Percentiles rank a stretch among this genome's conserved stretches.
Evolutionary conservation across 2,113 vertebrate species (phyloP).

Genomic region (Microcebus jonahi): DNA sequence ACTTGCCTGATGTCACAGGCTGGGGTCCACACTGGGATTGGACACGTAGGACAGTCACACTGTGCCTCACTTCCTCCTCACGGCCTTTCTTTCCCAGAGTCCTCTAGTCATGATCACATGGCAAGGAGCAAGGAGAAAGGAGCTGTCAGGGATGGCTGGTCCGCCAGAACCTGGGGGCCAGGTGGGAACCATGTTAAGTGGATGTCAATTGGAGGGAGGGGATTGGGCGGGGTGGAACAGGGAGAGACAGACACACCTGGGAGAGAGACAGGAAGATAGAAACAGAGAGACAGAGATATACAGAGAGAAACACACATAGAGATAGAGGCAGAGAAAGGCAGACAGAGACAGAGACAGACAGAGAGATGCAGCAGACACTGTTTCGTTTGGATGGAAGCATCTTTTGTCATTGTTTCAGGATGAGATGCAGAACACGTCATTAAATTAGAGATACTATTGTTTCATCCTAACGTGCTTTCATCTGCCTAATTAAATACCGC

Average conservation of each 20-base stretch:
- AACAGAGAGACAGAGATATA: not conserved
- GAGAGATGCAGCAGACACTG: not conserved
- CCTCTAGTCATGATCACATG: not conserved
- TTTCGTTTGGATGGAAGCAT: slow-evolving; percentile 34
- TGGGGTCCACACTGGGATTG: not conserved
- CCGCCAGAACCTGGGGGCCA: not conserved
- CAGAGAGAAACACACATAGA: not conserved
- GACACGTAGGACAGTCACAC: accelerated
- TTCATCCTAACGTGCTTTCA: slow-evolving; percentile 53
- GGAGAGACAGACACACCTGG: not conserved
- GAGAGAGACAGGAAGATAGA: not conserved
- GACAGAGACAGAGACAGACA: not conserved
- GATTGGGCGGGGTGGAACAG: no score
- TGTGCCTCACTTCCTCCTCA: accelerated
- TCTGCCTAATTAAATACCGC: slow-evolving; percentile 70
- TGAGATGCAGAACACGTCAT: slow-evolving; percentile 47
- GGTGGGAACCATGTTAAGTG: not conserved
- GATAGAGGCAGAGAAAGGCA: not conserved
- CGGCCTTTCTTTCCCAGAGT: not conserved
- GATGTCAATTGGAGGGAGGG: not conserved
- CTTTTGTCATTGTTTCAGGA: slow-evolving; percentile 39
- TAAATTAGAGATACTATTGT: slow-evolving; percentile 69
- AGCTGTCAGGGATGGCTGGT: not conserved
- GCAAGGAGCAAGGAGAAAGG: not conserved
- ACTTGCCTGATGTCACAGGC: not conserved